Conservation (phyloP, 2,113 vertebrate species). For the Phalacrocorax aristotelis region DNA sequence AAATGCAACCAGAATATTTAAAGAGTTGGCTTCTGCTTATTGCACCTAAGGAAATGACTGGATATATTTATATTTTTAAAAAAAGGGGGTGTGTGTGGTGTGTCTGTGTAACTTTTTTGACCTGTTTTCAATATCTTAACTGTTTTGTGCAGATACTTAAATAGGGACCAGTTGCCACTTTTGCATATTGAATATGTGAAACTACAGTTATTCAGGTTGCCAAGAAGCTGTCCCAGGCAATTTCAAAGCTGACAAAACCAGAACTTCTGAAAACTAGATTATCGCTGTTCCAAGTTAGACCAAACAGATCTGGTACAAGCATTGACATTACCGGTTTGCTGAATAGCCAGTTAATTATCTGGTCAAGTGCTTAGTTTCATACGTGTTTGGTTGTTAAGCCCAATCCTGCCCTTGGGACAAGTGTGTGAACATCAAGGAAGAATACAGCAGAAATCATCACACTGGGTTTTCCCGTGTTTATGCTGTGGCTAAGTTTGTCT, state of each 20-base stretch:
- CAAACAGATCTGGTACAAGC: background rate
- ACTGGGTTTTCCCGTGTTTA: background rate
- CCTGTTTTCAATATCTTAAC: background rate
- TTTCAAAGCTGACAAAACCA: background rate
- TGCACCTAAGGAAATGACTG: background rate
- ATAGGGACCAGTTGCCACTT: background rate
- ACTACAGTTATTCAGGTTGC: background rate
- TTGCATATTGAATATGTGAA: background rate
- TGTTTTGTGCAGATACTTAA: background rate
- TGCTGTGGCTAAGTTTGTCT: background rate
- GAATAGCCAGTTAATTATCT: background rate
- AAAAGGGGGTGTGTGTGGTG: too few relatives aligned
- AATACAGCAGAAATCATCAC: background rate
- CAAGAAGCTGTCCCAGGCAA: background rate
- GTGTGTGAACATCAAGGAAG: background rate
- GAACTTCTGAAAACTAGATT: background rate
- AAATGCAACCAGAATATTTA: background rate
- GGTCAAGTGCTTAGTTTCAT: background rate
- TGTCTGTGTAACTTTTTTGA: background rate
- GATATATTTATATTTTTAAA: too few relatives aligned
- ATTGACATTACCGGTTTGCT: background rate
- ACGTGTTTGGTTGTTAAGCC: background rate
- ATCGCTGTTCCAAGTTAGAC: background rate
- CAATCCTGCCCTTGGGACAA: background rate
- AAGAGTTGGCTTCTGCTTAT: background rate